Evolutionary conservation across 2,888 invertebrate species (phyloP).

Genomic region (Rhogogaster chlorosoma): DNA sequence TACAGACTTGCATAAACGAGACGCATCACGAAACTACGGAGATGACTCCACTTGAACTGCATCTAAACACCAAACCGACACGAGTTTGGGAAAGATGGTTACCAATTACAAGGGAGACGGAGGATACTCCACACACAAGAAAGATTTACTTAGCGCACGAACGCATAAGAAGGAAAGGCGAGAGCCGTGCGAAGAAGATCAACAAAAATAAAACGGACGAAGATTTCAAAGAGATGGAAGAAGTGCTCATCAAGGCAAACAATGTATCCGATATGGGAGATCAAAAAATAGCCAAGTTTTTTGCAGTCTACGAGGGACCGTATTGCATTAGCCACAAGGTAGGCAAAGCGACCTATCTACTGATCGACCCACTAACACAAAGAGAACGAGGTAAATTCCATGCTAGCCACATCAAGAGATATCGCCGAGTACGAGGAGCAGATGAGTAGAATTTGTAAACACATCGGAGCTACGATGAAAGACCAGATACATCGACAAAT

Average conservation of each 20-base stretch:
- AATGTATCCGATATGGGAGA: not conserved
- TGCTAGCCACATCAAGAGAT: not conserved
- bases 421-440: not conserved
- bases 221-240: not conserved
- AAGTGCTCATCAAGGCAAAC: conserved; percentile 2
- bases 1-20: too few relatives aligned
- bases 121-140: not conserved
- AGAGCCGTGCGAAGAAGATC: not conserved
- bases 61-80: not conserved
- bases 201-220: not conserved
- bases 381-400: conserved; percentile 13
- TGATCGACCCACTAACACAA: not conserved
- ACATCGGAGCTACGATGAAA: not conserved
- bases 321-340: not conserved
- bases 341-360: not conserved
- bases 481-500: not conserved
- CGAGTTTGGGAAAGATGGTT: not conserved
- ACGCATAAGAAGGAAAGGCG: not conserved
- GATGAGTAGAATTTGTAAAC: not conserved
- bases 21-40: too few relatives aligned
- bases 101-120: not conserved
- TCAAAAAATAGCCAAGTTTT: not conserved
- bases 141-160: too few relatives aligned
- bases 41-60: not conserved
- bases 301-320: conserved; percentile 10